Evolutionary conservation across 1,140 invertebrate species (phyloP).

Genomic region (Lasaia peninsularis): DNA sequence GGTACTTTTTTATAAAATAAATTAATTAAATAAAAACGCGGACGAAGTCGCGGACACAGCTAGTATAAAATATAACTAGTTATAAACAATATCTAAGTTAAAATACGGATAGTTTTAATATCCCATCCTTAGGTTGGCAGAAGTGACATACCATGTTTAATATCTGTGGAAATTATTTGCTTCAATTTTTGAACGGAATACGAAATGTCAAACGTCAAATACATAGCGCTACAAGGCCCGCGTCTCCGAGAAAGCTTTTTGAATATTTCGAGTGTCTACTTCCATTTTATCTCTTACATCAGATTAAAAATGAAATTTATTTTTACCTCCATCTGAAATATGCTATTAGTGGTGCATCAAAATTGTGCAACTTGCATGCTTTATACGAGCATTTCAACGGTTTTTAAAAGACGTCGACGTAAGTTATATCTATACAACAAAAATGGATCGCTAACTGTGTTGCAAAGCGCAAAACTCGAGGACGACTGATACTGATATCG

Average conservation of each 20-base stretch:
- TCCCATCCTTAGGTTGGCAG: background rate
- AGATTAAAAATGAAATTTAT: slow-evolving; percentile 8
- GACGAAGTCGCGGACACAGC: no score
- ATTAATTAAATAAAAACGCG: no score
- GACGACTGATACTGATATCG: no score
- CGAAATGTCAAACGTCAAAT: slow-evolving; percentile 10
- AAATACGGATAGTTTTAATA: background rate
- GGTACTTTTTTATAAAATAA: no score
- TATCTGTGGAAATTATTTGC: slow-evolving; percentile 9
- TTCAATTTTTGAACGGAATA: slow-evolving; percentile 7
- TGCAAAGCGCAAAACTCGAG: no score
- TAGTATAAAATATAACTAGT: no score
- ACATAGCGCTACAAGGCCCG: slow-evolving; percentile 10
- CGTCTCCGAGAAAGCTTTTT: slow-evolving; percentile 19
- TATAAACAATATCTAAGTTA: no score
- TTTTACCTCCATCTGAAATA: slow-evolving; percentile 12
- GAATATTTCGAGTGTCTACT: slow-evolving; percentile 18
- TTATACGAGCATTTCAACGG: slow-evolving; percentile 4
- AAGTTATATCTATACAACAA: no score
- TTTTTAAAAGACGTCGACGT: slow-evolving; percentile 1
- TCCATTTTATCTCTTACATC: slow-evolving; percentile 5
- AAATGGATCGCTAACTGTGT: no score
- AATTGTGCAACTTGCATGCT: background rate
- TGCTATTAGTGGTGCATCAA: slow-evolving; percentile 5
- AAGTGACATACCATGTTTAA: slow-evolving; percentile 1